Percentiles rank a stretch among this genome's conserved stretches.
Evolutionary conservation across 2,113 vertebrate genomes (phyloP).

Genomic region (Myotis davidii): DNA sequence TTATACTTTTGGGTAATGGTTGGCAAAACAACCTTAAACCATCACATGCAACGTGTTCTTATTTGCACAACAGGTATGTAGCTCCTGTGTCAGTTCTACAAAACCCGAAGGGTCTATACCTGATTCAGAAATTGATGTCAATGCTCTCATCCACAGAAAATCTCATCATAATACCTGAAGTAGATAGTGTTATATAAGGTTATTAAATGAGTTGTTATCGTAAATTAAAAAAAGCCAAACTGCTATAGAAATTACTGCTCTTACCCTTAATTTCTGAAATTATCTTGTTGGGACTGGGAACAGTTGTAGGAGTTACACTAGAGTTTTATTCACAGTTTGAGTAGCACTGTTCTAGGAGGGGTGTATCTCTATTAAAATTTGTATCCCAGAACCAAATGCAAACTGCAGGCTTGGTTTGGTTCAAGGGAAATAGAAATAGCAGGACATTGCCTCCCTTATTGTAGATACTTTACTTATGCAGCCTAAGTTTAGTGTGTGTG

Average conservation of each 20-base stretch:
- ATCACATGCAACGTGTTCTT: not conserved
- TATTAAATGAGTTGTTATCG: not conserved
- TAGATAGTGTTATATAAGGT: not conserved
- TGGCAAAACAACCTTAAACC: not conserved
- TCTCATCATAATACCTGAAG: not conserved
- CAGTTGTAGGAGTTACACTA: not conserved
- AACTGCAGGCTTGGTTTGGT: not conserved
- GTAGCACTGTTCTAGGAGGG: not conserved
- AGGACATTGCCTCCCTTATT: not conserved
- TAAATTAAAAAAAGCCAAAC: not conserved
- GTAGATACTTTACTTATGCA: not conserved
- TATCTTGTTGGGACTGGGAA: not conserved
- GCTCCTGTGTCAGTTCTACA: not conserved
- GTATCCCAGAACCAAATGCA: not conserved
- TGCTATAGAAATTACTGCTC: not conserved
- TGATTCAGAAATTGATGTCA: not conserved
- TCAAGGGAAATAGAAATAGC: not conserved
- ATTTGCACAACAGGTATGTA: not conserved
- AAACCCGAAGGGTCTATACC: not conserved
- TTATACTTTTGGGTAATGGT: not conserved
- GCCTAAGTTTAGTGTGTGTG: not conserved
- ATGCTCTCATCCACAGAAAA: not conserved
- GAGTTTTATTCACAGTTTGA: not conserved
- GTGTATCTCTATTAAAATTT: not conserved
- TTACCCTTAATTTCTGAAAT: not conserved